Evolutionary conservation across 2,797 vertebrate species (phyloP), one percentile per base, ranked within the genome.

Genomic region (Microctenopoma lineatum): DNA sequence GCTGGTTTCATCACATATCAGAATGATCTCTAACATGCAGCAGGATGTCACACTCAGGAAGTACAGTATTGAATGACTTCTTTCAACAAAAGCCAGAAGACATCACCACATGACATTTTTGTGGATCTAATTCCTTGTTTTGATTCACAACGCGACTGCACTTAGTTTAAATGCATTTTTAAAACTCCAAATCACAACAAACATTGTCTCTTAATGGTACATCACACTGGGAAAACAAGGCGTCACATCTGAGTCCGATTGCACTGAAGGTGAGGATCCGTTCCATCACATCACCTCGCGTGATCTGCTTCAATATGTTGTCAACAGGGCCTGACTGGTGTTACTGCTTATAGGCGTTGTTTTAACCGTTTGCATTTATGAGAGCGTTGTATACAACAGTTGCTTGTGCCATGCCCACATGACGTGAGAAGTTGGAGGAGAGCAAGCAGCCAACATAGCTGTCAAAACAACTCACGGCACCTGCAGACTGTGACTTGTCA

Each of bases 401-500:
- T 12, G 13, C 26, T 0, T 36, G 11, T 2, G 58, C 55, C 25
- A 2, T 72, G 59, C 47, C 63, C 65, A 56, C 2, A 10, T 60
- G 64, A 52, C 68, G 41, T 57, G 52, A 70, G 53, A 41, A 11
- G 56, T 26, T 21, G 58, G 32, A 61, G 65, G 38, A 71, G 47
- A 50, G 47, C 72, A 66, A 45, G 0, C 32, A 34, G 74, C 74
- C 74, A 77, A 18, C 34, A 2, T 13, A 29, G 7, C 60, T 75
- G 65, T 87, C 54, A 76, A 78, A 84, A 80, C 73, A 81, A 21
- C 15, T 32, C 58, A 27, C 53, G 46, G 44, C 14, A 1, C 38
- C 79, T 53, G 44, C 63, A 65, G 42, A 71, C 36, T 18, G 47
- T 44, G 56, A 73, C 65, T 44, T 58, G 53, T 70, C 73, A 44